phyloP scores from a whole-genome alignment of 2,797 vertebrate species.

The Macropodus opercularis region DNA sequence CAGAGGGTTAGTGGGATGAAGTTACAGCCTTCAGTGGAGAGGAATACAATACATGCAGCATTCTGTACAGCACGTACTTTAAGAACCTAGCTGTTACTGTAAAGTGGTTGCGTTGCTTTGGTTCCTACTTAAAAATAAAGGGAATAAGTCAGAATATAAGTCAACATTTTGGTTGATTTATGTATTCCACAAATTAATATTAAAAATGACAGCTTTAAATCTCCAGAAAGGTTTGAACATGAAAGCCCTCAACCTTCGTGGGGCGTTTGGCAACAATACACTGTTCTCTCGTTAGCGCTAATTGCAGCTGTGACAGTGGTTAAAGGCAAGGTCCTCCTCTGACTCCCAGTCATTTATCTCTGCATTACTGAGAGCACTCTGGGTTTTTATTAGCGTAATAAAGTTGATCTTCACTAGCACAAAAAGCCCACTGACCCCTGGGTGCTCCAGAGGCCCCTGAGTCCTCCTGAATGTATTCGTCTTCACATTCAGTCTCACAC shows the following conservation, averaged over 20 bases:
- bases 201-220: conserved; percentile 29
- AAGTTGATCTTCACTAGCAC: conserved; percentile 80
- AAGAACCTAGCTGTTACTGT: conserved; percentile 4
- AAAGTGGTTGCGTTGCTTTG: conserved; percentile 7
- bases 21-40: conserved; percentile 43
- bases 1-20: conserved; percentile 29
- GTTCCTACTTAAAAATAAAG: too few species aligned
- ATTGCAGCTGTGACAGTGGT: conserved; percentile 76
- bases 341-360: conserved; percentile 84
- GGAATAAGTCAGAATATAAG: background rate
- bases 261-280: conserved; percentile 58
- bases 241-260: conserved; percentile 29
- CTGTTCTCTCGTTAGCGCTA: conserved; percentile 80
- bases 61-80: background rate
- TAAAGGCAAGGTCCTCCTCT: conserved; percentile 77
- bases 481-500: conserved; percentile 41
- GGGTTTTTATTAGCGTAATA: conserved; percentile 84
- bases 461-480: conserved; percentile 64
- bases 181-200: conserved; percentile 24
- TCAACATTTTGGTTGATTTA: conserved; percentile 15
- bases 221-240: conserved; percentile 35
- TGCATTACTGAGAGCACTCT: conserved; percentile 83
- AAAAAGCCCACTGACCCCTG: conserved; percentile 79
- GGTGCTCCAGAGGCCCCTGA: conserved; percentile 38
- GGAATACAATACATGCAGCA: conserved; percentile 33